Evolutionary conservation across 2,888 invertebrate genomes (phyloP).

Genomic region (Prenolepis imparis): DNA sequence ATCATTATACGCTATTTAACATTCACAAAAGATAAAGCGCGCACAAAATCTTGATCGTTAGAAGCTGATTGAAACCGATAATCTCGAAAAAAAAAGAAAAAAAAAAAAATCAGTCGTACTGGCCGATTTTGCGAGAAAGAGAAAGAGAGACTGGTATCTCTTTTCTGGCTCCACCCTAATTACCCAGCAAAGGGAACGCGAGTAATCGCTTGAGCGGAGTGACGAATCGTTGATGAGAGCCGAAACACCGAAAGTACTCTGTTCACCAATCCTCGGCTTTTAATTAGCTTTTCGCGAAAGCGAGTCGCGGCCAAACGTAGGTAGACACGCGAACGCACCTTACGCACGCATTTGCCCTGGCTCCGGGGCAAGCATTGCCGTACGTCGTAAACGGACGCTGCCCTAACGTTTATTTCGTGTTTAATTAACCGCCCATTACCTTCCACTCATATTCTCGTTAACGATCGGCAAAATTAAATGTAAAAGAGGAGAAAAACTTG

Average conservation of each 20-base stretch:
- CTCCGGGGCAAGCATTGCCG: slow-evolving; percentile 38
- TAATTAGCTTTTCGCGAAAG: slow-evolving; percentile 73
- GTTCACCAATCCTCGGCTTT: slow-evolving; percentile 62
- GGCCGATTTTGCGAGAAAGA: slow-evolving; percentile 35
- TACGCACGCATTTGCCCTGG: slow-evolving; percentile 53
- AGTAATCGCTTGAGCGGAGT: slow-evolving; percentile 63
- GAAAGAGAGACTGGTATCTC: not conserved
- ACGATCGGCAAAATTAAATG: slow-evolving; percentile 51
- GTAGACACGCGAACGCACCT: slow-evolving; percentile 62
- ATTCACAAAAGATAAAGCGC: not conserved
- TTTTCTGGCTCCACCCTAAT: slow-evolving; percentile 56
- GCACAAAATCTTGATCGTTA: not conserved
- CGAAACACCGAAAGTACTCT: slow-evolving; percentile 58
- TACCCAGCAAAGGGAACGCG: slow-evolving; percentile 50
- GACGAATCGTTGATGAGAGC: slow-evolving; percentile 81
- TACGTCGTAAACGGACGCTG: slow-evolving; percentile 64
- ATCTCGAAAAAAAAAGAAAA: slow-evolving; percentile 36
- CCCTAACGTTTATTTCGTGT: slow-evolving; percentile 71
- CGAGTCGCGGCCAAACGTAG: slow-evolving; percentile 47
- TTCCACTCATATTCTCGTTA: slow-evolving; percentile 56
- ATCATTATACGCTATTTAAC: too few species aligned
- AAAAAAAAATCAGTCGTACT: too few species aligned
- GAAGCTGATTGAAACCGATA: not conserved
- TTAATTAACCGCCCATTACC: slow-evolving; percentile 75
- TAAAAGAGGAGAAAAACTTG: slow-evolving; percentile 14